These are phyloP conservation scores for Dicrurus megarhynchus DNA, from an alignment of 2,113 vertebrate species.

Conservation along the genomic window DNA sequence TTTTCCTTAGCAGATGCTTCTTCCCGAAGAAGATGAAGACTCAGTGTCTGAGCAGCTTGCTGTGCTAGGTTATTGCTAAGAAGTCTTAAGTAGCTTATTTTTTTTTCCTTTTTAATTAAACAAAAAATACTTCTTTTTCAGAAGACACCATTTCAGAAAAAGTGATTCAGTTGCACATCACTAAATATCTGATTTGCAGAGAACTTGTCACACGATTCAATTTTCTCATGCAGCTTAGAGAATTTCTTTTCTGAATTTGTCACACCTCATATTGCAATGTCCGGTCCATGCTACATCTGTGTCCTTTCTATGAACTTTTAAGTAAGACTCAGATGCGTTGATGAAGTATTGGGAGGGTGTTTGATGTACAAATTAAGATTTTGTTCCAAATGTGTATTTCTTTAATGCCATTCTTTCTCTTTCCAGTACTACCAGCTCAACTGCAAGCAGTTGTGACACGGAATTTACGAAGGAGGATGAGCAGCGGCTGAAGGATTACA, in stretches of 20 bases:
- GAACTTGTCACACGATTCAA: neutral
- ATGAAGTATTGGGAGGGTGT: neutral
- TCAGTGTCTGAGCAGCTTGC: neutral
- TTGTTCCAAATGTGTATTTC: neutral
- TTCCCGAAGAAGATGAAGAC: neutral
- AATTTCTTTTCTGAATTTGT: neutral
- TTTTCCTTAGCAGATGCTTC: neutral
- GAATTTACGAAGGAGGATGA: constrained; percentile 89
- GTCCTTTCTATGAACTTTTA: neutral
- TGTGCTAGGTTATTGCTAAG: neutral
- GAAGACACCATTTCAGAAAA: neutral
- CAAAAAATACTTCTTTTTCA: neutral
- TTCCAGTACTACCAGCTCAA: constrained; percentile 86
- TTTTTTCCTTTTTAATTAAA: neutral
- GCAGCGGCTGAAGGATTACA: constrained; percentile 85
- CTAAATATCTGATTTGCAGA: neutral
- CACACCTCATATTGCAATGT: neutral
- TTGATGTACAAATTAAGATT: neutral
- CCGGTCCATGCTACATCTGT: fast-evolving
- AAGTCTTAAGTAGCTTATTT: neutral
- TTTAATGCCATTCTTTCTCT: neutral
- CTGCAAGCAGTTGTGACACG: constrained; percentile 85
- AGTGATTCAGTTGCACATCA: neutral
- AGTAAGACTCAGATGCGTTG: neutral
- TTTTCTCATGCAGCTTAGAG: neutral